These are phyloP conservation scores for Ctena decussata DNA, from an alignment of 2,888 invertebrate genomes.

Conservation along the genomic window DNA sequence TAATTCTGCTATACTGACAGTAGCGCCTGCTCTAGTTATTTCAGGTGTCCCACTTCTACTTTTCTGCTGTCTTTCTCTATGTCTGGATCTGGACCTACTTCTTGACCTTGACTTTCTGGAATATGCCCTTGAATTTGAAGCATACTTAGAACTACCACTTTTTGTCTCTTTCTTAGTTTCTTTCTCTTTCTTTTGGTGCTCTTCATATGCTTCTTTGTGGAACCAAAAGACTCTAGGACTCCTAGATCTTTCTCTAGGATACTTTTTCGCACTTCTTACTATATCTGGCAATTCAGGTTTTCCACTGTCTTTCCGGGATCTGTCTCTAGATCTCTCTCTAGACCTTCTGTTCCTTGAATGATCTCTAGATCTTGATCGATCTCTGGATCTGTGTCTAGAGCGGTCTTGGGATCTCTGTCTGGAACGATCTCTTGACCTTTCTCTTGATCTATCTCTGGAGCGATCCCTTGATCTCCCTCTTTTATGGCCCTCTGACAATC, in stretches of 20 bases:
- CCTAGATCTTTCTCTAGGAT: background rate
- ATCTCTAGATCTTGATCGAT: conserved; percentile 19
- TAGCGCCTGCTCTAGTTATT: background rate
- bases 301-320: background rate
- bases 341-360: conserved; percentile 8
- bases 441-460: conserved; percentile 22
- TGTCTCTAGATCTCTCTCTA: background rate
- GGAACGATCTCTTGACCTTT: conserved; percentile 14
- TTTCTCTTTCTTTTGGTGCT: background rate
- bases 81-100: background rate
- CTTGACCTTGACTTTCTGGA: conserved; percentile 29
- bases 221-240: conserved; percentile 42
- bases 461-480: conserved; percentile 23
- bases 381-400: background rate
- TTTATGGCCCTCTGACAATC: too few species aligned
- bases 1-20: background rate
- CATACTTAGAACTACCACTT: background rate
- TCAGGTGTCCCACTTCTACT: background rate
- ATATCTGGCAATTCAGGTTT: conserved; percentile 10
- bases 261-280: conserved; percentile 13
- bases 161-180: background rate
- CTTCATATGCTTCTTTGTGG: conserved; percentile 25
- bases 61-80: background rate
- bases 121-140: background rate
- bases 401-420: background rate